These are phyloP conservation scores for Pristionchus maxplancki DNA, from an alignment of 2,888 invertebrate genomes.

Conservation along the genomic window DNA sequence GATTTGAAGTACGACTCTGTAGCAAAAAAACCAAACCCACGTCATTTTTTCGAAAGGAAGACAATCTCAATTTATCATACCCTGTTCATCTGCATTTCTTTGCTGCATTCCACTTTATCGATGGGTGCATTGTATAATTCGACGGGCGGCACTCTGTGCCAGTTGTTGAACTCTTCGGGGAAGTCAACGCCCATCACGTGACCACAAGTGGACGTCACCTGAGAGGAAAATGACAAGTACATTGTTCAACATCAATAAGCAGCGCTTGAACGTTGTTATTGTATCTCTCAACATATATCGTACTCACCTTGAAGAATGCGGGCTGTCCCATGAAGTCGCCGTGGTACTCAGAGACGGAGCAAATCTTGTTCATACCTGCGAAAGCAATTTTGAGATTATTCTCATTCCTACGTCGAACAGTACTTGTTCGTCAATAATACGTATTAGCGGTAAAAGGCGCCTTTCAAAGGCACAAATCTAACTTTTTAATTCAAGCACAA, in stretches of 20 bases:
- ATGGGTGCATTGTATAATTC: constrained; percentile 94
- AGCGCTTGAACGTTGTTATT: no score
- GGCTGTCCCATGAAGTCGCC: constrained; percentile 86
- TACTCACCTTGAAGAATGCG: constrained; percentile 83
- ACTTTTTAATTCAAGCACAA: background rate
- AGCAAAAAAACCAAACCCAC: no score
- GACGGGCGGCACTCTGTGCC: constrained; percentile 96
- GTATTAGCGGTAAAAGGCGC: no score
- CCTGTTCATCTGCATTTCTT: constrained; percentile 91
- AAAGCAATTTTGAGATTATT: background rate
- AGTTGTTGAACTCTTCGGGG: constrained; percentile 90
- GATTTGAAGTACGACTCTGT: no score
- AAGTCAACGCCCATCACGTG: constrained; percentile 98
- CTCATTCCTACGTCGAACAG: no score
- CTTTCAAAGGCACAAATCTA: no score
- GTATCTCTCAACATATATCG: no score
- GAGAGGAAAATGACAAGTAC: background rate
- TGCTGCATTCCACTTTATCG: constrained; percentile 95
- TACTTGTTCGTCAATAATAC: background rate
- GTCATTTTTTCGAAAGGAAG: no score
- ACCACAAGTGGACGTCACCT: constrained; percentile 98
- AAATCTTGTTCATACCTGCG: constrained; percentile 90
- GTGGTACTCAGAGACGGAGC: constrained; percentile 94
- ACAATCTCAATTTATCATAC: no score
- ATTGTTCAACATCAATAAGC: no score